Percentiles rank a stretch among this genome's conserved stretches.
phyloP scores from a whole-genome alignment of 2,888 invertebrate genomes.

The Meteorus cinctellus region DNA sequence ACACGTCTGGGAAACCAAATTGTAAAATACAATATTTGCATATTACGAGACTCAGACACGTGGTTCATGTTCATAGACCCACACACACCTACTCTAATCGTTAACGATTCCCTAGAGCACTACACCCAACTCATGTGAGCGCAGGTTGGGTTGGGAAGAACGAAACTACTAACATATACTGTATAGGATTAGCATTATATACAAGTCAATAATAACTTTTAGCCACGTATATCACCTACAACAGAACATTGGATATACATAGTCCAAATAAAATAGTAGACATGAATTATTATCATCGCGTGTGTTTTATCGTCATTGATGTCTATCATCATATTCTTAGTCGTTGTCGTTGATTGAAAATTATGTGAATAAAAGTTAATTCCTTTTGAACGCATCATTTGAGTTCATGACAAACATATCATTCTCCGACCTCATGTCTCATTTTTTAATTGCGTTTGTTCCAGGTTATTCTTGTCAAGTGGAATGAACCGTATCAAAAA shows the following conservation, averaged over 20 bases:
- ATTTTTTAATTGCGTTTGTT: constrained; percentile 7
- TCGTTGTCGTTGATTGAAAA: not conserved
- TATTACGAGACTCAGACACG: constrained; percentile 7
- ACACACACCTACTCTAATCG: not conserved
- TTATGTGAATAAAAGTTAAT: not conserved
- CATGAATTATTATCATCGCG: constrained; percentile 2
- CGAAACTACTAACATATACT: not conserved
- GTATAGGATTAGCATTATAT: not conserved
- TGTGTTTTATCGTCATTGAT: not conserved
- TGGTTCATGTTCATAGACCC: not conserved
- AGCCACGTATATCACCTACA: not conserved
- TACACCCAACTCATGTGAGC: not conserved
- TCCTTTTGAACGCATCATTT: too few relatives aligned
- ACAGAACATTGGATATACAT: not conserved
- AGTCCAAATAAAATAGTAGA: not conserved
- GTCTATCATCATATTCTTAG: not conserved
- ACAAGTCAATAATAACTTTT: constrained; percentile 8
- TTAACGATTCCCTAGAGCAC: constrained; percentile 9
- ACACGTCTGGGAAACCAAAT: not conserved
- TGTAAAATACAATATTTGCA: not conserved
- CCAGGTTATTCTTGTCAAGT: constrained; percentile 94
- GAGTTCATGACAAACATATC: too few relatives aligned
- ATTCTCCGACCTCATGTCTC: too few relatives aligned
- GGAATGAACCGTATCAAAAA: constrained; percentile 99
- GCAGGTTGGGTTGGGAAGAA: not conserved